phyloP scores from a whole-genome alignment of 2,888 invertebrate species.

The Xestia xanthographa region DNA sequence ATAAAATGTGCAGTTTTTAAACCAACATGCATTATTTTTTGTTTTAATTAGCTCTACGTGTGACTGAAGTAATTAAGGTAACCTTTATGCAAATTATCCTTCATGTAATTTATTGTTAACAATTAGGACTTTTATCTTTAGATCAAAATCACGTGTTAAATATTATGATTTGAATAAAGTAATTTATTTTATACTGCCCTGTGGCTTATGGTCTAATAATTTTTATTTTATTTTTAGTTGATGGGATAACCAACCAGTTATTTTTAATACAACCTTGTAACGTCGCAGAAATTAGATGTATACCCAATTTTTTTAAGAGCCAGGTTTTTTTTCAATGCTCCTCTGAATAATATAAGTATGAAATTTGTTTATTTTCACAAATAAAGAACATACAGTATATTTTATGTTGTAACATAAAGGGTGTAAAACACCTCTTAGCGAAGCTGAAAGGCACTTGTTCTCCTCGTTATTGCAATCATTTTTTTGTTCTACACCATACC shows the following conservation, averaged over 20 bases:
- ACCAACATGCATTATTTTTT: conserved; percentile 35
- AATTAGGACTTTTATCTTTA: conserved; percentile 48
- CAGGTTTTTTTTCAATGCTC: too few relatives aligned
- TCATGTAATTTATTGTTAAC: conserved; percentile 54
- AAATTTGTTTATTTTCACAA: too few relatives aligned
- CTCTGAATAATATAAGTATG: too few relatives aligned
- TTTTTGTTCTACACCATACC: too few relatives aligned
- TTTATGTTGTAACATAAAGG: too few relatives aligned
- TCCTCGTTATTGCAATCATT: too few relatives aligned
- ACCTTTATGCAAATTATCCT: conserved; percentile 62
- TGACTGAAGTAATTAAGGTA: conserved; percentile 54
- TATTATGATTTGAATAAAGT: conserved; percentile 24
- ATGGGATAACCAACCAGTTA: neutral
- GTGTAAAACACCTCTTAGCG: too few relatives aligned
- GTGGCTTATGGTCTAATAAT: too few relatives aligned
- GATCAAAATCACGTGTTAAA: conserved; percentile 43
- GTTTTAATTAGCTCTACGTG: conserved; percentile 54
- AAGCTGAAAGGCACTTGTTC: too few relatives aligned
- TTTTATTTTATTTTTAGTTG: neutral
- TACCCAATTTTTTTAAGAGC: too few relatives aligned
- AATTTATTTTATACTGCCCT: conserved; percentile 32
- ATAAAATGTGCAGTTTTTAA: conserved; percentile 39
- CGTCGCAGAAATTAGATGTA: neutral
- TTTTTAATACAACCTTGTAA: too few relatives aligned
- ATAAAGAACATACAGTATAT: too few relatives aligned